Percentiles rank a stretch among this genome's conserved stretches.
Evolutionary conservation across 2,113 vertebrate genomes (phyloP).

Genomic region (Rousettus leschenaultii): DNA sequence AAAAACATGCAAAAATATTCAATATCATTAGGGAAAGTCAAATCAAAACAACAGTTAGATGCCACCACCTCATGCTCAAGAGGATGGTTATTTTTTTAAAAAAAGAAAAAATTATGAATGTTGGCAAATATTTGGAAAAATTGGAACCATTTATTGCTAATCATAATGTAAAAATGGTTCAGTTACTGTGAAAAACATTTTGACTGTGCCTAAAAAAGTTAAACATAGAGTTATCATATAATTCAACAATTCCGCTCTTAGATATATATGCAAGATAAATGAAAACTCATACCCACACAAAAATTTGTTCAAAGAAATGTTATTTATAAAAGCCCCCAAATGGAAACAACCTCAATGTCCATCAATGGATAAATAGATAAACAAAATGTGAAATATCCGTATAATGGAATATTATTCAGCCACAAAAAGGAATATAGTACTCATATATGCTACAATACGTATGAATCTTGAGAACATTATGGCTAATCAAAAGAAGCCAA

Average conservation of each 20-base stretch:
- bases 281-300: background rate
- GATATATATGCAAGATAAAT: background rate
- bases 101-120: background rate
- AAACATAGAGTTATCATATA: background rate
- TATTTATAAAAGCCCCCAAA: background rate
- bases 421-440: background rate
- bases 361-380: background rate
- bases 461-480: background rate
- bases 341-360: background rate
- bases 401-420: background rate
- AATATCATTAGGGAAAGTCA: background rate
- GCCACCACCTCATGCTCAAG: background rate
- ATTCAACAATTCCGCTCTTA: background rate
- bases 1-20: background rate
- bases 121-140: background rate
- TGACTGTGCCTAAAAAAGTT: background rate
- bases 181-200: background rate
- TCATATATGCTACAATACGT: background rate
- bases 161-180: background rate
- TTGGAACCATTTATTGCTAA: background rate
- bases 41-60: background rate
- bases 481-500: background rate
- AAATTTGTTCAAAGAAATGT: background rate
- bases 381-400: background rate
- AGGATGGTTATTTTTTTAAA: background rate